A percentile compares a stretch with the other conserved stretches of the same genome.
Conservation (phyloP, 2,888 invertebrate genomes). For the Acronicta psi region DNA sequence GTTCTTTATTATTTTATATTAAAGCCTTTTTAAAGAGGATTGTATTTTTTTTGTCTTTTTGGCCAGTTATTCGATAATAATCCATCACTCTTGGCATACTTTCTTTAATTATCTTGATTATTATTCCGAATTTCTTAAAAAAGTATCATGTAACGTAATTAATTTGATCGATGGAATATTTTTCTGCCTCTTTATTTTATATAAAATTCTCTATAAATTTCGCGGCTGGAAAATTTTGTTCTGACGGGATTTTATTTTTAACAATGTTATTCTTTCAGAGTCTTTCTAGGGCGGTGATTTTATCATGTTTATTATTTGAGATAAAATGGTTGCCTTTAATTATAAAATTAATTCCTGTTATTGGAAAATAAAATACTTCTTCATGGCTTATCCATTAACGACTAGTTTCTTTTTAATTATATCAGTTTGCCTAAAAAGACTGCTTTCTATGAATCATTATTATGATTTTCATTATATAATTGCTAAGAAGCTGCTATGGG, state of each 20-base stretch:
- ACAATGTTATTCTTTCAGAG: background rate
- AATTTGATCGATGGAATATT: slow-evolving; percentile 57
- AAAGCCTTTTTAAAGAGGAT: slow-evolving; percentile 4
- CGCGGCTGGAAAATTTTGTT: slow-evolving; percentile 9
- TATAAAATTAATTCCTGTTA: too few relatives aligned
- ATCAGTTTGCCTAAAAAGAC: too few relatives aligned
- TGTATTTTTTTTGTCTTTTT: slow-evolving; percentile 8
- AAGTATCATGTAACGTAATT: slow-evolving; percentile 57
- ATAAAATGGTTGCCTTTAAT: background rate
- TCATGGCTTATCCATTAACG: too few relatives aligned
- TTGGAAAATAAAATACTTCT: too few relatives aligned
- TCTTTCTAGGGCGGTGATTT: too few relatives aligned
- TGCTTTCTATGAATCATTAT: too few relatives aligned
- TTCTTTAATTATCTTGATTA: slow-evolving; percentile 42
- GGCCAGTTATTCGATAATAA: slow-evolving; percentile 8
- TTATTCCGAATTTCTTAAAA: slow-evolving; percentile 48
- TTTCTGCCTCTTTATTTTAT: slow-evolving; percentile 21
- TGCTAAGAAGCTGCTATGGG: too few relatives aligned
- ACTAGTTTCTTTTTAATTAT: too few relatives aligned
- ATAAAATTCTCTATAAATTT: slow-evolving; percentile 27
- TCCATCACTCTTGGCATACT: slow-evolving; percentile 28
- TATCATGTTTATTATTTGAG: background rate
- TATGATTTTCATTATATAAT: too few relatives aligned
- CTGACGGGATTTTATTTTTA: slow-evolving; percentile 4
- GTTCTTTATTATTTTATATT: slow-evolving; percentile 8